Evolutionary conservation across 2,888 invertebrate species (phyloP), one percentile per base, ranked within the genome.

Genomic region (Chloroclysta siterata): DNA sequence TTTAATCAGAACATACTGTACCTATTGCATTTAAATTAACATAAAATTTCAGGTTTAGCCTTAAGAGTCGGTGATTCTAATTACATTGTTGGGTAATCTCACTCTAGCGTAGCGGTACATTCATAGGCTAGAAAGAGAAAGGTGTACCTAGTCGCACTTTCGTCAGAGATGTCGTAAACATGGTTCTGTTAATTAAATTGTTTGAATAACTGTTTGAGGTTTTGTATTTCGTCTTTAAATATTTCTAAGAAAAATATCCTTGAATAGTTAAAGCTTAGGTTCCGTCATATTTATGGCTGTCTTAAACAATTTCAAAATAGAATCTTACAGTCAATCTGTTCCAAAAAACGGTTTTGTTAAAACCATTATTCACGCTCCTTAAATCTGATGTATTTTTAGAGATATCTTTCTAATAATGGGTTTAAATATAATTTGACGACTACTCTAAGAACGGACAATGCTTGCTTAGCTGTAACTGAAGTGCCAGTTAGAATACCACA

Each of bases 21-120:
- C n/a, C n/a, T n/a, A 85, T 87, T 87, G 90, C 89, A 87, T 87
- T 83, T 76, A 86, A 81, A 92, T 92, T 92, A 89, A 80, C 90
- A 92, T 92, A 90, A 88, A 86, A 90, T 89, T 91, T 91, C 91
- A 90, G 90, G 88, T 90, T 87, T 89, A 87, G 81, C 89, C 87
- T 90, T 84, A 85, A 83, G 79, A 86, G 81, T 82, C 81, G 84
- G 84, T 87, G 82, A 83, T 75, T 81, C 77, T 82, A 84, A 86
- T 85, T 83, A 83, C 84, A 84, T 79, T 83, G 84, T 83, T 81
- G 74, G 77, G 79, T 76, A 81, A 83, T 88, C 87, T 81, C 82
- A 71, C 79, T 87, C 82, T 80, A 74, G 63, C 85, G 70, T 72
- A 71, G 73, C 71, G 72, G 73, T 73, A 66, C 71, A 71, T 70